phyloP scores from a whole-genome alignment of 2,113 vertebrate genomes.

The Phaethon lepturus region DNA sequence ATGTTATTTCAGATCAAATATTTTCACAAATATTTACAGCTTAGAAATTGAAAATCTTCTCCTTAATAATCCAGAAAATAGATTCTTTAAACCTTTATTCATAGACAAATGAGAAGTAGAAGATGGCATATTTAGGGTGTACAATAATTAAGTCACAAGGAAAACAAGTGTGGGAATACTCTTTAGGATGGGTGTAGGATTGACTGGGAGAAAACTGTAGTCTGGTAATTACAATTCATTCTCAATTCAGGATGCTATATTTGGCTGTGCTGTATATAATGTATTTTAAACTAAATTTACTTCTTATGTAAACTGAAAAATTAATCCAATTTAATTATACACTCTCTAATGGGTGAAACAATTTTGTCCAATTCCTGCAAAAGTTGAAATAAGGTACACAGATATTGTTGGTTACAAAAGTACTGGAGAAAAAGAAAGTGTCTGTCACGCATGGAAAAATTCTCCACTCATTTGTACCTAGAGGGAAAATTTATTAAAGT shows the following conservation, averaged over 20 bases:
- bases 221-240: not conserved
- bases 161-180: not conserved
- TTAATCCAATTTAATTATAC: not conserved
- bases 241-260: not conserved
- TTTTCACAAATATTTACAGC: not conserved
- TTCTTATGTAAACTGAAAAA: not conserved
- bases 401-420: not conserved
- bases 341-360: not conserved
- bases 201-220: not conserved
- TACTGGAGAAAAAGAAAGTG: not conserved
- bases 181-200: not conserved
- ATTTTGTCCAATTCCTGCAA: not conserved
- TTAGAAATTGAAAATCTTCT: slow-evolving; percentile 2
- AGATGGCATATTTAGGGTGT: not conserved
- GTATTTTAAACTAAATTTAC: slow-evolving; percentile 20
- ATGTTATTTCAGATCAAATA: not conserved
- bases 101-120: not conserved
- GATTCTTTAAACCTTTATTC: not conserved
- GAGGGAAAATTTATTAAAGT: slow-evolving; percentile 22
- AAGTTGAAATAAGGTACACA: not conserved
- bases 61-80: not conserved
- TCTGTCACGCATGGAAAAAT: not conserved
- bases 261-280: not conserved
- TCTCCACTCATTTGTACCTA: not conserved
- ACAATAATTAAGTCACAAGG: not conserved